phyloP scores from a whole-genome alignment of 2,113 vertebrate species.

The Noturus placidus region DNA sequence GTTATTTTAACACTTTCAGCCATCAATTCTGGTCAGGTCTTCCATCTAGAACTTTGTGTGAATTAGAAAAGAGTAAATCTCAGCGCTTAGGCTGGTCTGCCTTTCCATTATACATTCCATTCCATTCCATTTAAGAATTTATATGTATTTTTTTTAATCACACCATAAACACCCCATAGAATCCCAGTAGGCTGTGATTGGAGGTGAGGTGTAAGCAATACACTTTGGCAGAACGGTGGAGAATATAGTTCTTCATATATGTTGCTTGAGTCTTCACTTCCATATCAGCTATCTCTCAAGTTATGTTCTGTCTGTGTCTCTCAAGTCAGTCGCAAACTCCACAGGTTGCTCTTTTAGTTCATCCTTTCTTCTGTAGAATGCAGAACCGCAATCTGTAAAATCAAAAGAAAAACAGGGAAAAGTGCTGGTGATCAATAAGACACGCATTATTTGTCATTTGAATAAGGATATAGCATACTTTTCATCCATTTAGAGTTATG shows the following conservation, averaged over 20 bases:
- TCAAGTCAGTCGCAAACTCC: conserved; percentile 41
- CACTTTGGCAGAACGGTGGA: neutral
- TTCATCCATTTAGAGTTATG: neutral
- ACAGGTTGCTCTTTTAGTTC: conserved; percentile 51
- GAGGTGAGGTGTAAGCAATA: neutral
- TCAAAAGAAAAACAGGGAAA: conserved; percentile 35
- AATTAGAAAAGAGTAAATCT: neutral
- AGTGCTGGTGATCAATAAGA: neutral
- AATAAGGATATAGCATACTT: neutral
- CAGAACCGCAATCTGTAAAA: conserved; percentile 70
- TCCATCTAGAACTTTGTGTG: neutral
- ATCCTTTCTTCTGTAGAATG: conserved; percentile 65
- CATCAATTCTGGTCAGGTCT: neutral
- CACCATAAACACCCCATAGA: neutral
- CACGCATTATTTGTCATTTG: neutral
- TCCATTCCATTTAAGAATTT: neutral
- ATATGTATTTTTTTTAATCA: neutral
- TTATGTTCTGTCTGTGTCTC: neutral
- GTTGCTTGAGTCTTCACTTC: neutral
- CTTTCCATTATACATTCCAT: neutral
- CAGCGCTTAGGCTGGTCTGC: neutral
- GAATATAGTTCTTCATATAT: neutral
- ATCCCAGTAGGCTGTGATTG: neutral
- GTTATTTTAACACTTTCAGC: neutral
- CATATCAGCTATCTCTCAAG: conserved; percentile 17